Conservation (phyloP, 2,113 vertebrate genomes). For the Forbesichthys agassizii region DNA sequence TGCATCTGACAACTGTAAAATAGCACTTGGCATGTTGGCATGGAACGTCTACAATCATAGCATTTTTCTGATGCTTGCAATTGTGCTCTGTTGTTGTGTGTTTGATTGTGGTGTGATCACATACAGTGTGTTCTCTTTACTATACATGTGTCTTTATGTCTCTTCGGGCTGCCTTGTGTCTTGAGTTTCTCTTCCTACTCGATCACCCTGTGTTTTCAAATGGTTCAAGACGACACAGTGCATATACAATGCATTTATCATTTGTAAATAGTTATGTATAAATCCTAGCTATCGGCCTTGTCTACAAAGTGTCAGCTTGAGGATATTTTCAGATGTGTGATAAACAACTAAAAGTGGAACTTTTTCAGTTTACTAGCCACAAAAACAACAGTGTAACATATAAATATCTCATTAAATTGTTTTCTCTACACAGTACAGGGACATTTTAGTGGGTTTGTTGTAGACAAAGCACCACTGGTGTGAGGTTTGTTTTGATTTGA, state of each 20-base stretch:
- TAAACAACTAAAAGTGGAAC: no score
- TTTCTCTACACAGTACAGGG: no score
- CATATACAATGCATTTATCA: background rate
- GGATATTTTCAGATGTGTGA: no score
- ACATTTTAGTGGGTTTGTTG: no score
- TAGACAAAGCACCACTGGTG: no score
- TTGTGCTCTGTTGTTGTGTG: slow-evolving; percentile 23
- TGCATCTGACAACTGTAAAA: slow-evolving; percentile 67
- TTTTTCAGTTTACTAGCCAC: no score
- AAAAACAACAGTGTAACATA: no score
- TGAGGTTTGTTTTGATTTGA: no score
- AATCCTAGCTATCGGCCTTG: no score
- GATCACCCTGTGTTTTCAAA: slow-evolving; percentile 25
- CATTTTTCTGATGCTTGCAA: slow-evolving; percentile 28
- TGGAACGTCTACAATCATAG: slow-evolving; percentile 65
- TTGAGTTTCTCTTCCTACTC: slow-evolving; percentile 16
- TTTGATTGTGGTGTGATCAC: slow-evolving; percentile 15
- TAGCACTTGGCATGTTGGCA: slow-evolving; percentile 73
- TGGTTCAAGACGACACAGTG: slow-evolving; percentile 19
- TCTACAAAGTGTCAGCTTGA: no score
- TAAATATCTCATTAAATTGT: no score
- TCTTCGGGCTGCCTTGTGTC: slow-evolving; percentile 10
- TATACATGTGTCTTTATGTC: slow-evolving; percentile 20
- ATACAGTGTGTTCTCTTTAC: background rate
- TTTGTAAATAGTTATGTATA: no score